These are phyloP conservation scores for Argopecten irradians DNA, from an alignment of 1,140 invertebrate species.

Conservation along the genomic window DNA sequence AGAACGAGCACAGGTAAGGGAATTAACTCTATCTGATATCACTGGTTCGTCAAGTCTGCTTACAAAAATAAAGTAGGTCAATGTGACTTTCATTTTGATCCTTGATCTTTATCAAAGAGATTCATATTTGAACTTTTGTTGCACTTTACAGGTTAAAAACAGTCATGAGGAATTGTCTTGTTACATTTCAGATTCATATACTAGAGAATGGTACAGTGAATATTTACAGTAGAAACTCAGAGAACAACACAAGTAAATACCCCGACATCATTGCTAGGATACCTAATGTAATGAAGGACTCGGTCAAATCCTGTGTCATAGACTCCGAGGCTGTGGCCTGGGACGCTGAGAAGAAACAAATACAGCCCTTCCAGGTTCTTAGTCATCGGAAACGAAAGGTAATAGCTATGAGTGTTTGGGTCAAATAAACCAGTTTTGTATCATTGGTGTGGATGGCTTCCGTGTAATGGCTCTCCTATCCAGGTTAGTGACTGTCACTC, in stretches of 20 bases:
- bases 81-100: too few species aligned
- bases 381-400: conserved; percentile 97
- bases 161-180: not conserved
- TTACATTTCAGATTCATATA: conserved; percentile 77
- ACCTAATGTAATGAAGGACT: conserved; percentile 72
- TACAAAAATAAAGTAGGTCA: too few species aligned
- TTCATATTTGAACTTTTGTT: too few species aligned
- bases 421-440: too few species aligned
- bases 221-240: conserved; percentile 98
- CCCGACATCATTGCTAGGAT: conserved; percentile 92
- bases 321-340: conserved; percentile 99
- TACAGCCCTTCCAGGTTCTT: conserved; percentile 97
- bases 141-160: not conserved
- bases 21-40: not conserved
- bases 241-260: conserved; percentile 98
- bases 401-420: too few species aligned
- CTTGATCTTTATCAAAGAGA: too few species aligned
- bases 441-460: too few species aligned
- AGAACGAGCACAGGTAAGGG: conserved; percentile 93
- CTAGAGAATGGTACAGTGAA: conserved; percentile 80
- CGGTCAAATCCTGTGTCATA: conserved; percentile 90
- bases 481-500: too few species aligned
- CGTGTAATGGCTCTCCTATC: too few species aligned
- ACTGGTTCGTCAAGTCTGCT: too few species aligned
- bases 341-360: conserved; percentile 92